phyloP scores from a whole-genome alignment of 2,113 vertebrate genomes.

The Leucopsar rothschildi region DNA sequence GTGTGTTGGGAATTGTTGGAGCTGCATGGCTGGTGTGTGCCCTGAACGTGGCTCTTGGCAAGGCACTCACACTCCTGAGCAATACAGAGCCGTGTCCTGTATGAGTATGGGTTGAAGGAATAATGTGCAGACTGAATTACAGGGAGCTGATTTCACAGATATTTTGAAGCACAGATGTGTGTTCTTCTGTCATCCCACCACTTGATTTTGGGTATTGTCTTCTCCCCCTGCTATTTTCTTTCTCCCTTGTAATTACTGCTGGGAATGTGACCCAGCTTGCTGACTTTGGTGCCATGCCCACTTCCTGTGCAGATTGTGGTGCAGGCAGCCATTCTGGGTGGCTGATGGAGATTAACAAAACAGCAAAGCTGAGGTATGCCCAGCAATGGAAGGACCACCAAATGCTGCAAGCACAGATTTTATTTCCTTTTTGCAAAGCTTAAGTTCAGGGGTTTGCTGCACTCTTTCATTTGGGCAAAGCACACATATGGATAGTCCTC shows the following conservation, averaged over 20 bases:
- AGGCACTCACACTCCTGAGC: neutral
- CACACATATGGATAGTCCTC: neutral
- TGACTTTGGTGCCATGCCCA: neutral
- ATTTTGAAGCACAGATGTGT: neutral
- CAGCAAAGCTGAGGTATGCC: neutral
- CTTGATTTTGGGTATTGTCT: neutral
- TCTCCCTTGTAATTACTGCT: neutral
- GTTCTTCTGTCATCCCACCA: neutral
- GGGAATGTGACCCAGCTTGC: neutral
- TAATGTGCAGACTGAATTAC: neutral
- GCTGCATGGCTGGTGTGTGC: neutral
- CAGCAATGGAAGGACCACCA: neutral
- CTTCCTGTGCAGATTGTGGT: neutral
- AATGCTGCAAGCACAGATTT: neutral
- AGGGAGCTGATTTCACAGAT: neutral
- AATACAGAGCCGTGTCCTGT: neutral
- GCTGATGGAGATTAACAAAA: neutral
- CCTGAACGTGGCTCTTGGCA: neutral
- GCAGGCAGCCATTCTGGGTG: neutral
- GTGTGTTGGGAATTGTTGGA: too few species aligned
- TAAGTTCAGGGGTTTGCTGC: neutral
- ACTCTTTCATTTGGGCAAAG: neutral
- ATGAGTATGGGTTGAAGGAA: neutral
- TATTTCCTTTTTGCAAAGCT: neutral
- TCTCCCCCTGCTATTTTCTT: neutral